Percentiles rank a stretch among this genome's conserved stretches.
Evolutionary conservation across 1,140 invertebrate genomes (phyloP).

Genomic region (Philaenus spumarius): DNA sequence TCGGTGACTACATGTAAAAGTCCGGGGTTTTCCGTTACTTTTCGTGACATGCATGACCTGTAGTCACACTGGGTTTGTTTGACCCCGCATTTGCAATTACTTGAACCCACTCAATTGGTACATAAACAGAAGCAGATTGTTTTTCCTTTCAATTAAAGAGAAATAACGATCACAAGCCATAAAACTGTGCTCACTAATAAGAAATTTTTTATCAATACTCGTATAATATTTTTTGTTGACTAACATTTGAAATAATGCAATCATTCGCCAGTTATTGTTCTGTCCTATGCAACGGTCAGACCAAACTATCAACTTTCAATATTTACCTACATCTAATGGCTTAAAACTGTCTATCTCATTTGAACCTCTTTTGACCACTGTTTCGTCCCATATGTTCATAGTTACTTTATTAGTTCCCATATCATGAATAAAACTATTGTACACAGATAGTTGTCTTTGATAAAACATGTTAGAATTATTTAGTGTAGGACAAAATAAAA

Average conservation of each 20-base stretch:
- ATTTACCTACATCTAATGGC: slow-evolving; percentile 6
- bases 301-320: slow-evolving; percentile 26
- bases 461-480: too few species aligned
- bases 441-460: too few species aligned
- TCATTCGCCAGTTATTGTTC: slow-evolving; percentile 28
- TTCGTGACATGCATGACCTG: too few species aligned
- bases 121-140: not conserved
- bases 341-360: slow-evolving; percentile 21
- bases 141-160: slow-evolving; percentile 27
- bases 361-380: slow-evolving; percentile 20
- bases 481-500: too few species aligned
- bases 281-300: slow-evolving; percentile 26
- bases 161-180: slow-evolving; percentile 25
- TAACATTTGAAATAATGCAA: slow-evolving; percentile 14
- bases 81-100: not conserved
- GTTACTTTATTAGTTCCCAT: slow-evolving; percentile 5
- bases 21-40: too few species aligned
- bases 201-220: slow-evolving; percentile 16
- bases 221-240: slow-evolving; percentile 17
- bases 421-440: slow-evolving; percentile 25
- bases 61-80: too few species aligned
- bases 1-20: too few species aligned
- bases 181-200: slow-evolving; percentile 25
- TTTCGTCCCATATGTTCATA: slow-evolving; percentile 26
- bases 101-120: not conserved